These are phyloP conservation scores for Unio delphinus DNA, from an alignment of 2,888 invertebrate genomes.

Conservation along the genomic window DNA sequence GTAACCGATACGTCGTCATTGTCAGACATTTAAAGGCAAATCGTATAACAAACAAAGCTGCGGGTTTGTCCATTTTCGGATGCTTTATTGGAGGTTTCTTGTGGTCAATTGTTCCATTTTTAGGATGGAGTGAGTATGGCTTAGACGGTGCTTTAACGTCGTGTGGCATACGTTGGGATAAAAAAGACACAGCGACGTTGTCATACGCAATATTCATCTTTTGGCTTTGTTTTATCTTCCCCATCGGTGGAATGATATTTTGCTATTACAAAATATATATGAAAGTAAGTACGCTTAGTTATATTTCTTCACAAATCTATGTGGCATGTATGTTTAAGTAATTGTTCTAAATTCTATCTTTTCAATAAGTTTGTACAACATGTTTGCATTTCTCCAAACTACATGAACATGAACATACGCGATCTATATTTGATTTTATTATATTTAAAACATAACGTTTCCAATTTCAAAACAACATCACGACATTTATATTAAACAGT, in stretches of 20 bases:
- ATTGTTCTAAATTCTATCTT: too few relatives aligned
- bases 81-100: conserved; percentile 46
- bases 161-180: conserved; percentile 50
- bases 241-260: conserved; percentile 45
- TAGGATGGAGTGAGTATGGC: conserved; percentile 61
- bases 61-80: conserved; percentile 19
- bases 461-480: too few relatives aligned
- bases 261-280: conserved; percentile 50
- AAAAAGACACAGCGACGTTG: conserved; percentile 26
- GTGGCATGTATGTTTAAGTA: too few relatives aligned
- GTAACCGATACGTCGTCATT: conserved; percentile 60
- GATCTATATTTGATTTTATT: too few relatives aligned
- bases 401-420: too few relatives aligned
- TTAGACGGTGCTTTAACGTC: conserved; percentile 51
- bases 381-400: too few relatives aligned
- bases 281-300: conserved; percentile 43
- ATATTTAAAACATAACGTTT: too few relatives aligned
- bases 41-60: conserved; percentile 45
- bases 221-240: conserved; percentile 51
- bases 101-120: conserved; percentile 55
- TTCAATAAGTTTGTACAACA: too few relatives aligned
- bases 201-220: conserved; percentile 54
- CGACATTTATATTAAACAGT: too few relatives aligned
- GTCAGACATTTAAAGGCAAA: conserved; percentile 46
- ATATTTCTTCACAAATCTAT: too few relatives aligned